Base-by-base conservation (phyloP, 2,888 invertebrate genomes). In the Hirtodrosophila trivittata region DNA sequence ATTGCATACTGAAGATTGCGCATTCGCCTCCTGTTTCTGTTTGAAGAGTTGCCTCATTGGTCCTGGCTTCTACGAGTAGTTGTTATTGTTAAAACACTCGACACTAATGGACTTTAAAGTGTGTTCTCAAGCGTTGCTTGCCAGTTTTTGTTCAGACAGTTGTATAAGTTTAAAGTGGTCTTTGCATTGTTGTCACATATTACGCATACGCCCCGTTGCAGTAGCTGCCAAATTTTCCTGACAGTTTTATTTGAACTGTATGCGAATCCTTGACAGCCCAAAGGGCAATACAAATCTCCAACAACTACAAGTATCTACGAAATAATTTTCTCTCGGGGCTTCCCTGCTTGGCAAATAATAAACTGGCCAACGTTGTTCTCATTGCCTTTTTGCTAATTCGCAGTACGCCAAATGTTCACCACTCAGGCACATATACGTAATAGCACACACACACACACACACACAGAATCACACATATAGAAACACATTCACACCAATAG, bases 101-200 rank as follows among this genome's bases (percentile, higher is more conserved):
- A 69, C 76, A 63, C 80, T 86, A 86, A 86, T 86, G 86, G 86
- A 86, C 86, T 86, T 86, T 86, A 87, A 86, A 86, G 86, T 87
- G 72, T 85, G 66, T 82, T 82, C 54, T 87, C 66, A 60, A 71
- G 81, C 72, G 58, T 65, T 63, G 63, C 54, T 28, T 67, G 65
- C 43, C 65, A 63, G 62, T 51, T 41, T 57, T 43, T 25, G 6
- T 26, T 1, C 32, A 47, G 41, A 47, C 49, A 50, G 32, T 55
- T 46, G 52, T 39, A 37, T 35, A 51, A 68, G 56, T 67, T 68
- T 58, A 75, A 81, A 72, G 66, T 64, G 63, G 64, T 46, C 32
- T 16, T 8, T 30, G 55, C 59, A 67, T 63, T 72, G 62, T 57
- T 60, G 63, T 52, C 65, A 33, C 49, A 66, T 46, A 66, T 84